Percentiles rank a stretch among this genome's conserved stretches.
Conservation (phyloP, 1,140 invertebrate genomes). For the Polyergus mexicanus region DNA sequence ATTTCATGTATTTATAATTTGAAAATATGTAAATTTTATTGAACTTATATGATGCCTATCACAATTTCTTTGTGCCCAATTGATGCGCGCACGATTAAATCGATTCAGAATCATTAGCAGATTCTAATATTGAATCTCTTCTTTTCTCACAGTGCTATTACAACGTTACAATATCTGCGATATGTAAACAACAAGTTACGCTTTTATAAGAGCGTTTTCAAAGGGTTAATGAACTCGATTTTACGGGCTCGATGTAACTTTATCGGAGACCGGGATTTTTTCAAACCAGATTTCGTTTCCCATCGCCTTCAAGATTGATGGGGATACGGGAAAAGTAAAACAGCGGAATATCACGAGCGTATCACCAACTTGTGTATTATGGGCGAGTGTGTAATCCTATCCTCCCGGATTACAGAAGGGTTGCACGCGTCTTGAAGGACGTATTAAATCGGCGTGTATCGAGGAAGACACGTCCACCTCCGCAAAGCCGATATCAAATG, state of each 20-base stretch:
- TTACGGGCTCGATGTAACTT: not conserved
- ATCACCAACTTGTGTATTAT: slow-evolving; percentile 69
- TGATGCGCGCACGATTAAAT: not conserved
- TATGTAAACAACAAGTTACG: not conserved
- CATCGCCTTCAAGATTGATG: slow-evolving; percentile 11
- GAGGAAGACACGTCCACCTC: slow-evolving; percentile 67
- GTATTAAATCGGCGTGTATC: slow-evolving; percentile 67
- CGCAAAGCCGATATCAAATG: slow-evolving; percentile 71
- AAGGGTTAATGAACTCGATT: not conserved
- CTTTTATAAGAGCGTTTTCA: not conserved
- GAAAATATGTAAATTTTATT: not conserved
- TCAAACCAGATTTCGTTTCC: slow-evolving; percentile 18
- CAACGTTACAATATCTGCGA: not conserved
- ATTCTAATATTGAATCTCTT: not conserved
- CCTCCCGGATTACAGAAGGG: slow-evolving; percentile 71
- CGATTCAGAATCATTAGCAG: not conserved
- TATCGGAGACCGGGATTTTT: slow-evolving; percentile 17
- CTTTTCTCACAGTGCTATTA: not conserved
- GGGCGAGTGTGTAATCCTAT: slow-evolving; percentile 67
- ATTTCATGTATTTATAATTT: not conserved
- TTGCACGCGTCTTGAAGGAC: slow-evolving; percentile 52
- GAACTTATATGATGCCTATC: not conserved
- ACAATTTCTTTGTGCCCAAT: not conserved
- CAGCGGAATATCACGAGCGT: slow-evolving; percentile 61
- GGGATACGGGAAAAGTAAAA: slow-evolving; percentile 8